Evolutionary conservation across 2,888 invertebrate species (phyloP).

Genomic region (Trichacis sp.): DNA sequence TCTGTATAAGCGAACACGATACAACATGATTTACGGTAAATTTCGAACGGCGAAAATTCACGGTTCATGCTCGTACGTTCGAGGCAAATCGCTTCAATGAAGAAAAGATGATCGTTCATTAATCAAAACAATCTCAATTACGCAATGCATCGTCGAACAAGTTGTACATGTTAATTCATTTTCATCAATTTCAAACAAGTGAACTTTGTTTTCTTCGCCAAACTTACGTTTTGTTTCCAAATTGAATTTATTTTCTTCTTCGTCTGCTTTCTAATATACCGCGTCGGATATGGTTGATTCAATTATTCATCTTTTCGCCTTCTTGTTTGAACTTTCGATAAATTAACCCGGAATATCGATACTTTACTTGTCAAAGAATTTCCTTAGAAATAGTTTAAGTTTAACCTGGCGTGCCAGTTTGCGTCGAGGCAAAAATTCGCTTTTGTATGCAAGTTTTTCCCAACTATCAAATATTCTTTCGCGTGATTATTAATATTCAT

Average conservation of each 20-base stretch:
- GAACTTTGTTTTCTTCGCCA: constrained; percentile 23
- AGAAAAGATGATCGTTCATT: not conserved
- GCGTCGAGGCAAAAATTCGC: not conserved
- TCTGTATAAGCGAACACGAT: constrained; percentile 14
- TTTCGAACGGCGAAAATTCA: constrained; percentile 27
- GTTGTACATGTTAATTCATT: constrained; percentile 27
- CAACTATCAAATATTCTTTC: too few species aligned
- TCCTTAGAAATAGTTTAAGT: constrained; percentile 14
- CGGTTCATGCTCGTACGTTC: constrained; percentile 26
- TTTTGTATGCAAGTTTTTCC: too few species aligned
- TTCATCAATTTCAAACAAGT: not conserved
- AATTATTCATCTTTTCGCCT: constrained; percentile 40
- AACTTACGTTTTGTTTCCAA: constrained; percentile 38
- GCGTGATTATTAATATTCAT: too few species aligned
- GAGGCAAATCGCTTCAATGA: not conserved
- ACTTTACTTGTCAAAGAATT: constrained; percentile 35
- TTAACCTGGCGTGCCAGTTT: not conserved
- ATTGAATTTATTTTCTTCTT: constrained; percentile 30
- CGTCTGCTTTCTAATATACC: constrained; percentile 8
- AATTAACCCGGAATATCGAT: constrained; percentile 34
- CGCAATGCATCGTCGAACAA: not conserved
- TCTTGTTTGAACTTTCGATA: constrained; percentile 37
- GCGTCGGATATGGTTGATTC: constrained; percentile 37
- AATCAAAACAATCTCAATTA: not conserved
- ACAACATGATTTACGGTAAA: constrained; percentile 25